These are phyloP conservation scores for Physeter macrocephalus DNA, from an alignment of 2,113 vertebrate species.

Conservation along the genomic window DNA sequence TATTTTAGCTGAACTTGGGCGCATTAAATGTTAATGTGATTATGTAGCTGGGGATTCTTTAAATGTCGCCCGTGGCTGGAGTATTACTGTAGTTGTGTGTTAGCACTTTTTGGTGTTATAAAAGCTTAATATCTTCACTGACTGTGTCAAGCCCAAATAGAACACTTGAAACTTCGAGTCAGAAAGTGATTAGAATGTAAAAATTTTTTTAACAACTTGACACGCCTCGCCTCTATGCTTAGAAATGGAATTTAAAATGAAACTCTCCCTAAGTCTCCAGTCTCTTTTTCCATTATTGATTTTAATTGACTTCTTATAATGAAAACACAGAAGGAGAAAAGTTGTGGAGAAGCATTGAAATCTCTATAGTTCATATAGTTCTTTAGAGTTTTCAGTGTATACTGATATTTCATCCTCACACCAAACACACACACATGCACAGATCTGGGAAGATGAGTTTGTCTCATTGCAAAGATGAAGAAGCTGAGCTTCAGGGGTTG, in stretches of 20 bases:
- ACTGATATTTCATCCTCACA: neutral
- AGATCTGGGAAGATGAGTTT: neutral
- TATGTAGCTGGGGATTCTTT: conserved; percentile 72
- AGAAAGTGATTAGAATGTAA: conserved; percentile 61
- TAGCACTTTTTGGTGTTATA: conserved; percentile 70
- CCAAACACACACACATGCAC: neutral
- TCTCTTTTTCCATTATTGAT: conserved; percentile 69
- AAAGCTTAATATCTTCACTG: conserved; percentile 73
- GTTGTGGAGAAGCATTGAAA: conserved; percentile 48
- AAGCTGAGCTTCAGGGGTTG: neutral
- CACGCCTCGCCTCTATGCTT: conserved; percentile 62
- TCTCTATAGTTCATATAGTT: neutral
- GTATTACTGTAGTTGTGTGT: conserved; percentile 42
- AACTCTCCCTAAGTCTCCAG: conserved; percentile 62
- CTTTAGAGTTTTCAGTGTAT: neutral
- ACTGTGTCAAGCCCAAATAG: conserved; percentile 67
- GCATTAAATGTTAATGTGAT: conserved; percentile 79
- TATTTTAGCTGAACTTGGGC: conserved; percentile 63
- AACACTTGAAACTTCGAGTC: conserved; percentile 62
- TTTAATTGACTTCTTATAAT: conserved; percentile 70
- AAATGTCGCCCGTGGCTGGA: conserved; percentile 77
- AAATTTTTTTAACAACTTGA: conserved; percentile 40
- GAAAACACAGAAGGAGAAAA: conserved; percentile 59
- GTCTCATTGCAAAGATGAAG: neutral
- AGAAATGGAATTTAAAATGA: conserved; percentile 55